Evolutionary conservation across 2,888 invertebrate genomes (phyloP), one percentile per base, ranked within the genome.

Genomic region (Alloplasta piceator): DNA sequence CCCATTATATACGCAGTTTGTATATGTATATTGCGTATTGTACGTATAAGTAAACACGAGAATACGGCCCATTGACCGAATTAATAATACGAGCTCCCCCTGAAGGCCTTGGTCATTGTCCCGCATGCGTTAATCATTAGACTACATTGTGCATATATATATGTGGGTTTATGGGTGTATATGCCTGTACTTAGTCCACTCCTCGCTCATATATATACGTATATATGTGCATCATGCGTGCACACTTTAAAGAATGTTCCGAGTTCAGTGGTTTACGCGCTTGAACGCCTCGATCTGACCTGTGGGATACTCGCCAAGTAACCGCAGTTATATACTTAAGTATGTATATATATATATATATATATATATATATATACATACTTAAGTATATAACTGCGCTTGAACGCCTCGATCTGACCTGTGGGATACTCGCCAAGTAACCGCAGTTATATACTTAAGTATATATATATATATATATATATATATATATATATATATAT

Each of bases 1-100:
- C 26, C 26, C 26, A 26, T 26, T 1, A 26, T 26, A 26, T 26
- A 26, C 26, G 26, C 3, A 26, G 26, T 26, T 26, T 26, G 3
- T 26, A 26, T 26, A 26, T 26, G 26, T 26, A 26, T 26, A 26
- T 26, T 26, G 26, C 3, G 26, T 26, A 26, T 26, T 26, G 26
- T 26, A 26, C 1, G 38, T 52, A 61, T 26, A 61, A 7, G 39
- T 39, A 56, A 63, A 70, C 9, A 73, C 26, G 9, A 14, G 12
- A 26, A 79, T 43, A 43, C 38, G 70, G 46, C 74, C 74, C 79
- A 66, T 70, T 79, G 74, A 74, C 79, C 79, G 74, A 70, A 70
- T 70, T 74, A 79, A 64, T 66, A 70, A 58, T 14, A 52, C n/a
- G 14, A 38, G 26, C 39, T 41, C 12, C n/a, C n/a, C 46, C 60